phyloP scores from a whole-genome alignment of 2,888 invertebrate genomes.

The Rhamnusium bicolor region DNA sequence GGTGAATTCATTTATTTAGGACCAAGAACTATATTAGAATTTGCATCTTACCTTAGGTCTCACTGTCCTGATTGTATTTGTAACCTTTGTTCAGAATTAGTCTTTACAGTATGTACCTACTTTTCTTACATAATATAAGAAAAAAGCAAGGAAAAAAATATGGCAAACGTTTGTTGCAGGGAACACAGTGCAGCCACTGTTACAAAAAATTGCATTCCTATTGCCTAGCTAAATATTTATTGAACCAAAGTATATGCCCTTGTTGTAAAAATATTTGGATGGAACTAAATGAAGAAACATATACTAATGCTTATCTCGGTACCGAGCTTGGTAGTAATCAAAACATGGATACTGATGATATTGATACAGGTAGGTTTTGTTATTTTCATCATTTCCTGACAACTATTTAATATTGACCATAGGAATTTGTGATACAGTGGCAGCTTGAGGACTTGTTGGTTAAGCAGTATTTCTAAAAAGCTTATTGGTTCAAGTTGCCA shows the following conservation, averaged over 20 bases:
- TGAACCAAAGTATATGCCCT: slow-evolving; percentile 18
- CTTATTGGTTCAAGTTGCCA: no score
- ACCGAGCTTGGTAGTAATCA: no score
- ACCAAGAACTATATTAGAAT: slow-evolving; percentile 62
- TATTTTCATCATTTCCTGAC: no score
- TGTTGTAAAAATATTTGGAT: slow-evolving; percentile 24
- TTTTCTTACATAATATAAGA: no score
- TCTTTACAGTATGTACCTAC: slow-evolving; percentile 59
- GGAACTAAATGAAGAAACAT: neutral
- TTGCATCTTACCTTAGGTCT: slow-evolving; percentile 60
- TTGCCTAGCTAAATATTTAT: slow-evolving; percentile 32
- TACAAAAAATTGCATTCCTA: slow-evolving; percentile 22
- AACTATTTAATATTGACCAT: no score
- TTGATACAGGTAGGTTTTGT: no score
- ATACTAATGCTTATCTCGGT: neutral
- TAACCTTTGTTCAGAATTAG: slow-evolving; percentile 63
- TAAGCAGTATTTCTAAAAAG: no score
- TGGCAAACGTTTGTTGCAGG: slow-evolving; percentile 23
- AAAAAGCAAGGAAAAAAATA: no score
- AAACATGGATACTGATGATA: neutral
- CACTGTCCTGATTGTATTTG: slow-evolving; percentile 60
- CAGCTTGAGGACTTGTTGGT: no score
- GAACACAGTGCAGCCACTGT: slow-evolving; percentile 24
- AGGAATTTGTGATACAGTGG: no score
- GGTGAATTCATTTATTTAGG: slow-evolving; percentile 61